Evolutionary conservation across 2,797 vertebrate genomes (phyloP), one percentile per base, ranked within the genome.

Genomic region (Pseudocheirus occidentalis): DNA sequence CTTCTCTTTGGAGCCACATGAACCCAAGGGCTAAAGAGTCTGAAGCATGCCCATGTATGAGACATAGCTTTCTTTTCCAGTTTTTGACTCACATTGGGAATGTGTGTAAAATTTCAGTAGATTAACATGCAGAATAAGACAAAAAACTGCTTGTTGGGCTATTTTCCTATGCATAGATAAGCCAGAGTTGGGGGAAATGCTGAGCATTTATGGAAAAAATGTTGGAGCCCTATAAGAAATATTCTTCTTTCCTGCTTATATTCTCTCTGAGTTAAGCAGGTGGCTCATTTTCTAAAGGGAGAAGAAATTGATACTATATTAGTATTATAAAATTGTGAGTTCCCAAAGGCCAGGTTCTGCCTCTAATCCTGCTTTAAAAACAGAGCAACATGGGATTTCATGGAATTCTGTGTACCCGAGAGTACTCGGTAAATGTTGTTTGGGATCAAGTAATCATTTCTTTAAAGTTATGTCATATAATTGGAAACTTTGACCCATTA

Each of bases 31-130:
- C n/a, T 81, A 10, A 46, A 81, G n/a, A 24, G 40, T 52, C 18
- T 73, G 40, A 40, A 46, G n/a, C 40, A 27, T 12, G 40, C 21
- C 73, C 21, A 50, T 50, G 24, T 46, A 87, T 87, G 40, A 87
- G 21, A 87, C 40, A 87, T 87, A 87, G 73, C 40, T 87, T 46
- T 87, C 40, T 87, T 87, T 46, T 93, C 93, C 57, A 55, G 14
- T 90, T 57, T 50, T 57, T 57, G 55, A 11, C 58, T 55, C 59
- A 87, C 40, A 81, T 52, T 92, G 58, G 50, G 59, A 91, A 96
- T 93, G 90, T 93, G 34, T 52, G 81, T 90, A 91, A 95, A 93
- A 91, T 95, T 89, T 81, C 53, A 90, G 55, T 59, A 55, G 59
- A 40, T 55, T 92, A 91, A 52, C 59, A 57, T 73, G 62, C 90